Evolutionary conservation across 2,888 invertebrate species (phyloP), one percentile per base, ranked within the genome.

Genomic region (Diarsia dahlii): DNA sequence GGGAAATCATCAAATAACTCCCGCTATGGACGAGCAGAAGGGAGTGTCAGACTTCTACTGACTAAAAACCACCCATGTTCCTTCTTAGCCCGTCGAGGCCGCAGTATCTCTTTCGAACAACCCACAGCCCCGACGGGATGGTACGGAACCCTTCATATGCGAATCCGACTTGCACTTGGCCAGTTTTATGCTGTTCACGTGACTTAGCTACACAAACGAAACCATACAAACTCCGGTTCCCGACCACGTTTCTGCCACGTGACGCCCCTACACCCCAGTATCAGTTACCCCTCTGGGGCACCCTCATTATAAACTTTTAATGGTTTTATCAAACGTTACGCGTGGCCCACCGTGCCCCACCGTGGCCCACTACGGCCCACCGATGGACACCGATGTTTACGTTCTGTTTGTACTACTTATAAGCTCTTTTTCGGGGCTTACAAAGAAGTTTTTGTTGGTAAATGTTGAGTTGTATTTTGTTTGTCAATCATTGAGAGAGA

Each of bases 251-350:
- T 12, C 52, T 3, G 12, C 48, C 34, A 79, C 65, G 75, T 63
- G 69, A 23, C 74, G 71, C 18, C 83, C 83, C 78, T 83, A 39
- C 9, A 12, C 23, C 65, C 54, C 85, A 52, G 64, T 86, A 80
- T 86, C 81, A 66, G 74, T 80, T 84, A 77, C 71, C 71, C 23
- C 72, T 65, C 87, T 82, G 77, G 34, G 65, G 71, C 82, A 80
- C 87, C 85, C 87, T 91, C 89, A 89, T 91, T 91, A 91, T 78
- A 89, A 91, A 91, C 89, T 91, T 91, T 91, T 91, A 91, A 91
- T 91, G 90, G 89, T 87, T 86, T 84, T 85, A 88, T 86, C 86
- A 82, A 87, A 86, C 86, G 87, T 82, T 73, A 74, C 72, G 70
- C 69, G 28, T 75, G 69, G 69, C 81, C 15, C 39, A 20, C 15